Evolutionary conservation across 2,888 invertebrate species (phyloP).

Genomic region (Dryomyza anilis): DNA sequence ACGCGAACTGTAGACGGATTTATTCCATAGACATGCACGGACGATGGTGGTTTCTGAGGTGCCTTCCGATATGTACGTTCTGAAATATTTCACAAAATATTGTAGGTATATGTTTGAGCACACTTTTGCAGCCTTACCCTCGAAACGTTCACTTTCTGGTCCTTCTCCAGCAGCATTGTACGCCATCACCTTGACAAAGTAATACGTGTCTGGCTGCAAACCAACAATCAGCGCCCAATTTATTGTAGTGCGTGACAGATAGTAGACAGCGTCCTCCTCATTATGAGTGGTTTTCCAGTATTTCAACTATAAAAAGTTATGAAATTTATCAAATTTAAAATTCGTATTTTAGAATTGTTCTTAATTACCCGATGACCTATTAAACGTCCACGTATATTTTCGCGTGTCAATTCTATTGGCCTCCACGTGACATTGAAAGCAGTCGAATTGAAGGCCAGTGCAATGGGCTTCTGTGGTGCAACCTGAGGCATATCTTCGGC

Average conservation of each 20-base stretch:
- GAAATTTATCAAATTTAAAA: not conserved
- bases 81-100: slow-evolving; percentile 28
- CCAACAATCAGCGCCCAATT: slow-evolving; percentile 92
- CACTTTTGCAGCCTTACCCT: slow-evolving; percentile 63
- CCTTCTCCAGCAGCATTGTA: slow-evolving; percentile 96
- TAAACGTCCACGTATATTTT: slow-evolving; percentile 84
- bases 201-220: slow-evolving; percentile 88
- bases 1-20: slow-evolving; percentile 88
- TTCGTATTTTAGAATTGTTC: not conserved
- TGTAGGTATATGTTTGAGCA: too few species aligned
- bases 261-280: slow-evolving; percentile 82
- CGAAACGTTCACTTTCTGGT: slow-evolving; percentile 88
- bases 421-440: slow-evolving; percentile 90
- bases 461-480: slow-evolving; percentile 81
- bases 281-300: slow-evolving; percentile 83
- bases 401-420: slow-evolving; percentile 82
- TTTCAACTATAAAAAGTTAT: slow-evolving; percentile 68
- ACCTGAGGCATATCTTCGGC: slow-evolving; percentile 93
- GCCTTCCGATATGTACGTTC: slow-evolving; percentile 90
- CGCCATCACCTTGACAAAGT: slow-evolving; percentile 93
- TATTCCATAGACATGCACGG: slow-evolving; percentile 82
- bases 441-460: slow-evolving; percentile 86
- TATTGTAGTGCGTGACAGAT: slow-evolving; percentile 80
- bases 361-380: slow-evolving; percentile 82
- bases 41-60: slow-evolving; percentile 92